These are phyloP conservation scores for Cataglyphis altisquamis DNA, from an alignment of 2,888 invertebrate species.

Conservation along the genomic window DNA sequence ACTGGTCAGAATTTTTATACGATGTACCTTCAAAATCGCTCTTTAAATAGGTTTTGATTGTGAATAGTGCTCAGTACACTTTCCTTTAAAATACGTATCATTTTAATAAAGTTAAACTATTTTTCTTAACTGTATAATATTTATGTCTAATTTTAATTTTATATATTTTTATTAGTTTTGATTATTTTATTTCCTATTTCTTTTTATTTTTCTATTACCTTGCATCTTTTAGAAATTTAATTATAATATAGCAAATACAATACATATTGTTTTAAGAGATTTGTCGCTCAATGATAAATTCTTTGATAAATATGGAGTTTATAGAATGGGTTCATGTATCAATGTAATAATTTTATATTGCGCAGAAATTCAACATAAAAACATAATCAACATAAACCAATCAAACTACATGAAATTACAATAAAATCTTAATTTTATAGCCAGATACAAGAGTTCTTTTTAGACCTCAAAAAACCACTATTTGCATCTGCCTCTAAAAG, in stretches of 20 bases:
- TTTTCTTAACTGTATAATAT: not conserved
- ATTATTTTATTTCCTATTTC: not conserved
- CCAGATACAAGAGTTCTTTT: not conserved
- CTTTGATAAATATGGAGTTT: not conserved
- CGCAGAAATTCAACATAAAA: not conserved
- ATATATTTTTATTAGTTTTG: not conserved
- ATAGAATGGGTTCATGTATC: not conserved
- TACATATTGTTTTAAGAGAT: not conserved
- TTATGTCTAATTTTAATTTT: not conserved
- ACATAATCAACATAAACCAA: not conserved
- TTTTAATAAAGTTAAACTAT: not conserved
- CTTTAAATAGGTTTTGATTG: constrained; percentile 15
- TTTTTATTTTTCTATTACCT: not conserved
- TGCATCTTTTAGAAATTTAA: constrained; percentile 9
- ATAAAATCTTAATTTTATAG: not conserved
- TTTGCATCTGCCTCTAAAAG: not conserved
- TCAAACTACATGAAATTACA: not conserved
- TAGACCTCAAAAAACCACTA: not conserved
- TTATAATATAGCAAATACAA: constrained; percentile 4
- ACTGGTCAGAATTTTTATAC: constrained; percentile 20
- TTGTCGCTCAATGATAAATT: not conserved
- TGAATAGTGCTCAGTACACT: not conserved
- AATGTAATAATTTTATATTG: not conserved
- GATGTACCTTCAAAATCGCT: not conserved
- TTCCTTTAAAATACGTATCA: not conserved